Conservation (phyloP, 2,888 invertebrate genomes). For the Keiferia lycopersicella region DNA sequence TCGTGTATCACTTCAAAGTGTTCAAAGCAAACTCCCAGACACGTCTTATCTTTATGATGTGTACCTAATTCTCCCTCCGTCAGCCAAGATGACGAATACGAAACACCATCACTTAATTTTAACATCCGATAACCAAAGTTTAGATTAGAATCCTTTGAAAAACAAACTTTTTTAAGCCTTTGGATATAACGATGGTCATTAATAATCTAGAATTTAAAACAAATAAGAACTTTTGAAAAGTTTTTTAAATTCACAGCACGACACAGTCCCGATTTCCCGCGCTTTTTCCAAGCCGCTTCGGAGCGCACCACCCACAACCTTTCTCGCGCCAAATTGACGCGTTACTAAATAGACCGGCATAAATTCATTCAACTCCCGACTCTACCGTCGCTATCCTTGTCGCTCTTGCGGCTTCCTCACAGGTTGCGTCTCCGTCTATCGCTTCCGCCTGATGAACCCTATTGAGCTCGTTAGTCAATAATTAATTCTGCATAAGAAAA, state of each 20-base stretch:
- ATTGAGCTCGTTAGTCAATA: constrained; percentile 82
- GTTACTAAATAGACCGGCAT: constrained; percentile 79
- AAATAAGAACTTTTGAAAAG: neutral
- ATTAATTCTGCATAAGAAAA: constrained; percentile 82
- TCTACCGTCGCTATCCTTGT: constrained; percentile 52
- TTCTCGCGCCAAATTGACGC: constrained; percentile 79
- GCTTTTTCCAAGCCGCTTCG: constrained; percentile 47
- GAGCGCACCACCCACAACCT: constrained; percentile 56
- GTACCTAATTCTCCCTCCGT: constrained; percentile 40
- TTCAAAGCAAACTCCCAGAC: constrained; percentile 56
- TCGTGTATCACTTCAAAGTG: constrained; percentile 60
- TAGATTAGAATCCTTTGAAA: neutral
- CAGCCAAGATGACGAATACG: constrained; percentile 10
- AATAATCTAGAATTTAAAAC: neutral
- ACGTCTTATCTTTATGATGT: constrained; percentile 65
- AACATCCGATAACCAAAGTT: constrained; percentile 25
- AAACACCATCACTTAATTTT: constrained; percentile 29
- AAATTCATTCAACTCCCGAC: constrained; percentile 79
- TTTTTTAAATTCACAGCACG: constrained; percentile 16
- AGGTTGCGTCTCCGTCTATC: constrained; percentile 49
- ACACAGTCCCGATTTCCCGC: constrained; percentile 54
- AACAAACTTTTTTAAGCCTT: neutral
- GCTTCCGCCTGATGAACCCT: constrained; percentile 80
- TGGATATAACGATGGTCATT: neutral
- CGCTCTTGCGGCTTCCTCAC: constrained; percentile 35